Base-by-base conservation (phyloP, 2,888 invertebrate genomes). In the Cephalotes varians region DNA sequence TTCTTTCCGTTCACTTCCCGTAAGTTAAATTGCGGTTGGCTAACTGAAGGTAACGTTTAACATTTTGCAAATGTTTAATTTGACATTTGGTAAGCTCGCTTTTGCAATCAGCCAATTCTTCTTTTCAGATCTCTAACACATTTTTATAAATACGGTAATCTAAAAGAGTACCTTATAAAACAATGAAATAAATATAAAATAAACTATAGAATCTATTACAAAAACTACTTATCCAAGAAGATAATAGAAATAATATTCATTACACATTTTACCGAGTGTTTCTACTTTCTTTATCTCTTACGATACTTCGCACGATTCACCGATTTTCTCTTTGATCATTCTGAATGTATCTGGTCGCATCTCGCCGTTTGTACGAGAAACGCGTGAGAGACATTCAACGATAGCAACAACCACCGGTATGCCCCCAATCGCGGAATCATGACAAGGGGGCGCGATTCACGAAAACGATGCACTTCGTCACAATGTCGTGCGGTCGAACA, bases 341-440 rank as follows among this genome's bases (percentile, higher is more conserved):
- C n/a, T 25, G 60, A n/a, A 60, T 21, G 5, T 34, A 15, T 44
- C 15, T 44, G 7, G 21, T 51, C n/a, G 6, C 2, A 49, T 49
- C 51, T 21, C 25, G 60, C 37, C 28, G 60, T 47, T 58, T 65
- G 28, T 37, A 28, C 28, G 5, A 56, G 72, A 62, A 85, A 83
- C 83, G 77, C 74, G 84, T 65, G 82, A 86, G 86, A 88, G 85
- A 88, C 81, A 88, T 82, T 67, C 71, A 81, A 58, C 37, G 74
- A 60, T 81, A 71, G 73, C 31, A 71, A 28, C 69, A 7, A 71
- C 65, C 83, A 85, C 84, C 34, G 85, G 73, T 81, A 74, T 86
- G 81, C 76, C 34, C 58, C n/a, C 62, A 77, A 83, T 76, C 62
- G 51, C 62, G 86, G 74, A 85, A 86, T 89, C 85, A 69, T 81